Percentiles rank a stretch among this genome's conserved stretches.
Evolutionary conservation across 2,888 invertebrate genomes (phyloP).

Genomic region (Cataglyphis rosenhaueri): DNA sequence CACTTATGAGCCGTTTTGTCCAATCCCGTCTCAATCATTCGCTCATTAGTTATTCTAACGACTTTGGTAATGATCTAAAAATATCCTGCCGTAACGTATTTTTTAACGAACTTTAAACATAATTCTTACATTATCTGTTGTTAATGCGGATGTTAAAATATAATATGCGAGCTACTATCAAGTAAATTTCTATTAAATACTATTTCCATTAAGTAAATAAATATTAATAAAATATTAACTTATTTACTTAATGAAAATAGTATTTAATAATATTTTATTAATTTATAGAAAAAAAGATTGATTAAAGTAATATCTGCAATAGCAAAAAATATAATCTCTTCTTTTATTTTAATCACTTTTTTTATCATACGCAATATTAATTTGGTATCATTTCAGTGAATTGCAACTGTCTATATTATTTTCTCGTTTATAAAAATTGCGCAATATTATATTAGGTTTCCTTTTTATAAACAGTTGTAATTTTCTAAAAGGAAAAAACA

Average conservation of each 20-base stretch:
- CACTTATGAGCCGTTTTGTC: conserved; percentile 53
- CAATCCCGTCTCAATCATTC: conserved; percentile 37
- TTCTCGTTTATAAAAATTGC: not conserved
- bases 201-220: not conserved
- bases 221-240: too few species aligned
- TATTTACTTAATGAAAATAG: too few species aligned
- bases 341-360: not conserved
- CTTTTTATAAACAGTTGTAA: not conserved
- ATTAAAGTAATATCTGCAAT: not conserved
- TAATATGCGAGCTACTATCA: not conserved
- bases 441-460: not conserved
- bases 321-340: not conserved
- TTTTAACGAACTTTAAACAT: conserved; percentile 32
- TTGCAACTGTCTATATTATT: not conserved
- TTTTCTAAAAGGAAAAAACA: not conserved
- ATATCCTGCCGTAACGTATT: conserved; percentile 34
- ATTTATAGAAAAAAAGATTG: not conserved
- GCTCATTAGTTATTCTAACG: conserved; percentile 24
- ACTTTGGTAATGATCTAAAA: conserved; percentile 49
- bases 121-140: not conserved
- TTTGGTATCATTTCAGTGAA: not conserved
- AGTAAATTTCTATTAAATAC: not conserved
- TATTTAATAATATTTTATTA: not conserved
- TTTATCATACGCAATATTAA: not conserved
- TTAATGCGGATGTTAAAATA: not conserved